Percentiles rank a stretch among this genome's conserved stretches.
Conservation (phyloP, 2,113 vertebrate genomes). For the Irena cyanogastra region DNA sequence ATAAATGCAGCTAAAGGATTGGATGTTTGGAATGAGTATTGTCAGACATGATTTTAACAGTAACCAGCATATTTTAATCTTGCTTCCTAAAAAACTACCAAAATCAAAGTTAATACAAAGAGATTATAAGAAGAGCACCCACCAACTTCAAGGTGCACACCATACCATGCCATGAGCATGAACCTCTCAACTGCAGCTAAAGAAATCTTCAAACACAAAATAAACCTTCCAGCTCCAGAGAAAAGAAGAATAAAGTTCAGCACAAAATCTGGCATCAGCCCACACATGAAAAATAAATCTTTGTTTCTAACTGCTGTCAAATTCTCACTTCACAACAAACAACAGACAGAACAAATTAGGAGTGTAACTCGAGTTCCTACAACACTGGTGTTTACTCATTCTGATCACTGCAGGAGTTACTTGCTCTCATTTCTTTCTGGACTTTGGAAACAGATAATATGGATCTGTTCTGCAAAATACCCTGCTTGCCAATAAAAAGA, state of each 20-base stretch:
- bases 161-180: background rate
- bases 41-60: background rate
- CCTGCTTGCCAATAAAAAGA: background rate
- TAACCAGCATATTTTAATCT: background rate
- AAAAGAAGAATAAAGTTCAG: background rate
- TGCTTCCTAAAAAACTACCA: background rate
- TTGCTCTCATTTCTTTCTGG: background rate
- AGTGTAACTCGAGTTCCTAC: background rate
- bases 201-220: background rate
- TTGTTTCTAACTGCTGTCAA: background rate
- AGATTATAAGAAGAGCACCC: background rate
- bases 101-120: background rate
- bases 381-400: background rate
- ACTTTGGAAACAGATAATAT: background rate
- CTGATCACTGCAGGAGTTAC: background rate
- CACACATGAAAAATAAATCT: background rate
- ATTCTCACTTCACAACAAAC: background rate
- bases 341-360: background rate
- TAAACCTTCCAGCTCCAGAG: background rate
- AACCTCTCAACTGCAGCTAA: background rate
- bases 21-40: background rate
- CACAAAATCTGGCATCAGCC: background rate
- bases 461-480: background rate
- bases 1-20: background rate
- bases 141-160: background rate